These are phyloP conservation scores for Scomber scombrus DNA, from an alignment of 2,113 vertebrate genomes.

Conservation along the genomic window DNA sequence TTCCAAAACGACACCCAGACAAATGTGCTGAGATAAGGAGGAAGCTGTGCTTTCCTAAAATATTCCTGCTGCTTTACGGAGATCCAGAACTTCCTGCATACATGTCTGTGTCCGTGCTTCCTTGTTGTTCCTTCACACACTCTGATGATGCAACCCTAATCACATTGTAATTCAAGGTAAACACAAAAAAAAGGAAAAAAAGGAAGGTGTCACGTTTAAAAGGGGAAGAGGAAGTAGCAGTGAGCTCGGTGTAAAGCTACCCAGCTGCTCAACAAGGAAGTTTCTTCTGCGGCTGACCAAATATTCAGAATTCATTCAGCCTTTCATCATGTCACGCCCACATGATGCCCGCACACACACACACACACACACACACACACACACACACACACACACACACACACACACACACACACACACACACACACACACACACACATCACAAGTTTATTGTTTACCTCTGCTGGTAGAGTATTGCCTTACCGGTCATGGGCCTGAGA, in stretches of 20 bases:
- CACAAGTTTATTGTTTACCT: not conserved
- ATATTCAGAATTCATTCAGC: slow-evolving; percentile 13
- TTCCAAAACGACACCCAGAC: slow-evolving; percentile 49
- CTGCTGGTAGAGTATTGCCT: not conserved
- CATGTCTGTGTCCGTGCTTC: not conserved
- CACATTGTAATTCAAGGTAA: slow-evolving; percentile 6
- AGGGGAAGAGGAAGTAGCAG: slow-evolving; percentile 57
- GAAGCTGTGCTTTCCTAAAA: slow-evolving; percentile 86
- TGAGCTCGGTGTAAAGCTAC: slow-evolving; percentile 5
- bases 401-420: too few relatives aligned
- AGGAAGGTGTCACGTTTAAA: slow-evolving; percentile 27
- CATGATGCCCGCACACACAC: not conserved
- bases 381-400: too few relatives aligned
- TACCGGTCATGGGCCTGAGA: not conserved
- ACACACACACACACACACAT: too few relatives aligned
- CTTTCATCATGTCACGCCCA: not conserved
- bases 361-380: too few relatives aligned
- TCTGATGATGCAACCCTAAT: slow-evolving; percentile 36
- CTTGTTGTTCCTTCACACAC: not conserved
- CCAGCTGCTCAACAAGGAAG: slow-evolving; percentile 59
- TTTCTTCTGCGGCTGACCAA: slow-evolving; percentile 26
- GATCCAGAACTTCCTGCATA: slow-evolving; percentile 64
- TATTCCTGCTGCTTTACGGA: slow-evolving; percentile 61
- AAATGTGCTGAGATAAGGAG: slow-evolving; percentile 50
- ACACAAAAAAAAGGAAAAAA: slow-evolving; percentile 8